A percentile compares a stretch with the other conserved stretches of the same genome.
These are phyloP conservation scores for Acleris holmiana DNA, from an alignment of 2,888 invertebrate genomes.

Conservation along the genomic window DNA sequence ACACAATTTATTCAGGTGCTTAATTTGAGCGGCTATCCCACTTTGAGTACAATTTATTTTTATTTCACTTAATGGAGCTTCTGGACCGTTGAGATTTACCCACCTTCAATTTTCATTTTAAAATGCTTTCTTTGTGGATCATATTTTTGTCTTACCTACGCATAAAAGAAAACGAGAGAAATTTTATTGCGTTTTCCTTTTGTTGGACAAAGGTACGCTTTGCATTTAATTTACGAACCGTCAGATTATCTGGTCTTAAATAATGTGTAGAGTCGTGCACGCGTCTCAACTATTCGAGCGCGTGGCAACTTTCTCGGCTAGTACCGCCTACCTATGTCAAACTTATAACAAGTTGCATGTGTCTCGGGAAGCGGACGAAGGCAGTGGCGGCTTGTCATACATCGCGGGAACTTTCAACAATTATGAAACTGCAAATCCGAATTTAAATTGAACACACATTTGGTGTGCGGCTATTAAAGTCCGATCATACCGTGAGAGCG, in stretches of 20 bases:
- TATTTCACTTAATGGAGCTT: slow-evolving; percentile 77
- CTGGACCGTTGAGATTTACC: slow-evolving; percentile 65
- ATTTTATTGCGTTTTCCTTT: neutral
- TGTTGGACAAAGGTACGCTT: neutral
- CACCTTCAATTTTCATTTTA: slow-evolving; percentile 67
- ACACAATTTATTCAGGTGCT: slow-evolving; percentile 84
- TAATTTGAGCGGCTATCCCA: slow-evolving; percentile 81
- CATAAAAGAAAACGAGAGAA: slow-evolving; percentile 6
- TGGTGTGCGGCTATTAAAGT: slow-evolving; percentile 70
- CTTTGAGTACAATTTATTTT: slow-evolving; percentile 80
- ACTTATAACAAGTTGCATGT: slow-evolving; percentile 71
- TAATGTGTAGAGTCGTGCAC: slow-evolving; percentile 20
- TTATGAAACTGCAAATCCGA: slow-evolving; percentile 73
- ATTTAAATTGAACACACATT: slow-evolving; percentile 75
- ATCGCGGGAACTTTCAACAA: slow-evolving; percentile 64
- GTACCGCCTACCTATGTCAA: slow-evolving; percentile 47
- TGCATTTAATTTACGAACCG: neutral
- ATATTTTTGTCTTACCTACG: slow-evolving; percentile 33
- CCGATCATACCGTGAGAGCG: slow-evolving; percentile 60
- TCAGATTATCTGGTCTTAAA: neutral
- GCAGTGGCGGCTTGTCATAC: slow-evolving; percentile 49
- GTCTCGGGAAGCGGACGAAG: slow-evolving; percentile 48
- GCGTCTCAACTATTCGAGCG: slow-evolving; percentile 46
- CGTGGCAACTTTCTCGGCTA: slow-evolving; percentile 45
- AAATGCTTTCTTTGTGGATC: slow-evolving; percentile 54